phyloP scores from a whole-genome alignment of 2,113 vertebrate species.

The Nettapus auritus region DNA sequence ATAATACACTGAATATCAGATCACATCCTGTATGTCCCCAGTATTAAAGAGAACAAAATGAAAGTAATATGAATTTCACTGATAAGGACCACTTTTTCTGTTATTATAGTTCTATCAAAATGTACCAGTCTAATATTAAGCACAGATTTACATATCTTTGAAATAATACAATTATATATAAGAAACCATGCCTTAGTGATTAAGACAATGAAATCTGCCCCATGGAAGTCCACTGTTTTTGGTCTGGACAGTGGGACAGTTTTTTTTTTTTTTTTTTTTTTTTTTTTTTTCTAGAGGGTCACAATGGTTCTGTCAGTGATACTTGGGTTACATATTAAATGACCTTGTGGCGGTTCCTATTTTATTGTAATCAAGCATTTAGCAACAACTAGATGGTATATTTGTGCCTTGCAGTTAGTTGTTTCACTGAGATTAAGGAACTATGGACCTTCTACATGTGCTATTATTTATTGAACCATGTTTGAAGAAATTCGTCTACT shows the following conservation, averaged over 20 bases:
- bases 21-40: conserved; percentile 39
- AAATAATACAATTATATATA: conserved; percentile 63
- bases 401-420: conserved; percentile 54
- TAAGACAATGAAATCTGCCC: conserved; percentile 52
- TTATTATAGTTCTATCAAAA: conserved; percentile 67
- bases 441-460: conserved; percentile 58
- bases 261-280: background rate
- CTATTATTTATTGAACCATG: conserved; percentile 80
- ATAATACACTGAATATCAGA: conserved; percentile 62
- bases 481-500: conserved; percentile 86
- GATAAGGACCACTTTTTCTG: conserved; percentile 65
- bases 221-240: background rate
- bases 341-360: conserved; percentile 39
- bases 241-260: background rate
- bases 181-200: conserved; percentile 28
- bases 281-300: background rate
- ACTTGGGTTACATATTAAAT: conserved; percentile 61
- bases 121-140: conserved; percentile 61
- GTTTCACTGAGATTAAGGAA: conserved; percentile 70
- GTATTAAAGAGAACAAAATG: conserved; percentile 72
- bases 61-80: conserved; percentile 71
- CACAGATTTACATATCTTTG: conserved; percentile 54
- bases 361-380: conserved; percentile 69
- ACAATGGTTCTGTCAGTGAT: conserved; percentile 2
- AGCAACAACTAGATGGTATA: conserved; percentile 34